These are phyloP conservation scores for Macrosiphum euphorbiae DNA, from an alignment of 2,888 invertebrate genomes.

Conservation along the genomic window DNA sequence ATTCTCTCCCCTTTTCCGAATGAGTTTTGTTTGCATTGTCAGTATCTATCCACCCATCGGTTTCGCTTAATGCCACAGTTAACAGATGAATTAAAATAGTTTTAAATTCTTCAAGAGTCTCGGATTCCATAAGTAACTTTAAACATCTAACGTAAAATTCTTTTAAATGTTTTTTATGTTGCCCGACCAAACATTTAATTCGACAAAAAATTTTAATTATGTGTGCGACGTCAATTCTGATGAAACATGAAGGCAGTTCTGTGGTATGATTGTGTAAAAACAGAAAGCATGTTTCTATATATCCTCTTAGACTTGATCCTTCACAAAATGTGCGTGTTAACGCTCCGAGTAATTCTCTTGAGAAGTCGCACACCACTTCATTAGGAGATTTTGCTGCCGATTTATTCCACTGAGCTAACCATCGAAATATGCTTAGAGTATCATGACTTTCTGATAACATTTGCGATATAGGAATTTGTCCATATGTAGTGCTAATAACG, in stretches of 20 bases:
- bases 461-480: conserved; percentile 1
- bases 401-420: neutral
- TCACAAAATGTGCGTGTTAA: neutral
- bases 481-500: neutral
- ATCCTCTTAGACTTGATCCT: neutral
- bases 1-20: conserved; percentile 1
- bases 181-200: neutral
- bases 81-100: neutral
- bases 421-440: neutral
- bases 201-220: neutral
- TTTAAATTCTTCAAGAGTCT: neutral
- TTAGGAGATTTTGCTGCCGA: neutral
- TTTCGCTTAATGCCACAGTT: neutral
- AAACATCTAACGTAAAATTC: neutral
- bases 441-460: conserved; percentile 9
- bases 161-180: neutral
- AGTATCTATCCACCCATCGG: neutral
- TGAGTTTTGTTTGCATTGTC: neutral
- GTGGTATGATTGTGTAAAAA: neutral
- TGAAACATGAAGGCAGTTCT: neutral
- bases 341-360: conserved; percentile 6
- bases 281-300: neutral
- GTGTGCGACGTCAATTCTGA: neutral
- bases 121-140: neutral
- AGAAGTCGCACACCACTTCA: neutral